Conservation (phyloP, 2,888 invertebrate genomes). For the Thera britannica region DNA sequence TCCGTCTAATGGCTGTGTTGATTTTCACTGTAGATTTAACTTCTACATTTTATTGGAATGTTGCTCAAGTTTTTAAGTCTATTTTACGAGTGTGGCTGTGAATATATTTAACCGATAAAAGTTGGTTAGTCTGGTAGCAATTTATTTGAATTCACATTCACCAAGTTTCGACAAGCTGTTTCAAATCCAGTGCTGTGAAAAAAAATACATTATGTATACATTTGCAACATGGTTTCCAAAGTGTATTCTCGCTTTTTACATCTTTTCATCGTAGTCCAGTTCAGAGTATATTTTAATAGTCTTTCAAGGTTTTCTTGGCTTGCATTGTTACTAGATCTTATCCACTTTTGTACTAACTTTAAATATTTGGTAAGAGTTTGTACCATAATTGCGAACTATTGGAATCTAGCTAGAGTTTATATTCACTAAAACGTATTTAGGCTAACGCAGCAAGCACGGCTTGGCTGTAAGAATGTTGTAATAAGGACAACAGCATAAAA, state of each 20-base stretch:
- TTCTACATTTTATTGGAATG: constrained; percentile 8
- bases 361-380: too few species aligned
- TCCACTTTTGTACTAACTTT: not conserved
- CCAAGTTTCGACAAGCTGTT: not conserved
- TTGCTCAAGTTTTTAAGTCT: not conserved
- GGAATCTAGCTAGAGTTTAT: too few species aligned
- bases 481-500: constrained; percentile 7
- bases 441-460: not conserved
- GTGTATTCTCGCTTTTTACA: not conserved
- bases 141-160: constrained; percentile 9
- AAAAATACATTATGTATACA: not conserved
- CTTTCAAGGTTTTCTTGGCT: not conserved
- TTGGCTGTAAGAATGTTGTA: not conserved
- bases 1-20: constrained; percentile 11
- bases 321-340: not conserved
- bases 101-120: not conserved
- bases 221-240: not conserved
- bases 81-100: not conserved
- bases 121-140: not conserved
- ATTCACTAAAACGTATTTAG: not conserved
- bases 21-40: constrained; percentile 10
- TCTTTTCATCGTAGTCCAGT: constrained; percentile 13
- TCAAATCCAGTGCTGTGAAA: not conserved
- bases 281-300: constrained; percentile 1
- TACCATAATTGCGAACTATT: not conserved